Base-by-base conservation (phyloP, 1,140 invertebrate species). In the Pseudomyrmex flavicornis region DNA sequence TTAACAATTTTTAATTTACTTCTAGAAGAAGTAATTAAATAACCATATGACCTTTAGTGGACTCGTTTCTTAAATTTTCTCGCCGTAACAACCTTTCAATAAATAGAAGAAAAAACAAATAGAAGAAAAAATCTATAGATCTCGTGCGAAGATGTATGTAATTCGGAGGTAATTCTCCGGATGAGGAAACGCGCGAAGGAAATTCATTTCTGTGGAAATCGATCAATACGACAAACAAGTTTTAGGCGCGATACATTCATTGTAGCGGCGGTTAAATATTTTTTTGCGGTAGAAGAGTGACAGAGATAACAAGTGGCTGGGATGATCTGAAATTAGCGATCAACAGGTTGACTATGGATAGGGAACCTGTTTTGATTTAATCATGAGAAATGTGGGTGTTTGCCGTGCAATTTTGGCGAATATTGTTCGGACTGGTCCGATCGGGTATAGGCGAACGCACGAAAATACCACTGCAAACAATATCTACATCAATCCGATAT, bases 321-420 rank as follows among this genome's bases (percentile, higher is more conserved):
- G 7, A 58, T 59, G 44, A 17, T 69, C 20, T 17, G 20, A 13
- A 79, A 79, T 79, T 72, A 80, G 72, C 66, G 59, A 62, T 82
- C 72, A 82, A 82, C 79, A 82, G 69, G 69, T 82, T 75, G 70
- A 82, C 70, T 82, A 63, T 22, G 48, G 17, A 82, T 22, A 54
- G 22, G 17, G 15, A 63, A 75, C 54, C 61, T 82, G 66, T 80
- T 80, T 80, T 80, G 76, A 80, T 80, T 80, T 72, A 80, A 80
- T 80, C 76, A 72, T 26, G 66, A 72, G 65, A 79, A 79, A 72
- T 80, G 22, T 54, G 54, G 76, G 35, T 58, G 44, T 80, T 50
- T 80, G 46, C 66, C 20, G 66, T 50, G 54, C 44, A 72, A 54
- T 70, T 80, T 70, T 72, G 66, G 76, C n/a, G 66, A 44, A 72